Conservation (phyloP, 2,113 vertebrate species). For the Sceloporus tristichus region DNA sequence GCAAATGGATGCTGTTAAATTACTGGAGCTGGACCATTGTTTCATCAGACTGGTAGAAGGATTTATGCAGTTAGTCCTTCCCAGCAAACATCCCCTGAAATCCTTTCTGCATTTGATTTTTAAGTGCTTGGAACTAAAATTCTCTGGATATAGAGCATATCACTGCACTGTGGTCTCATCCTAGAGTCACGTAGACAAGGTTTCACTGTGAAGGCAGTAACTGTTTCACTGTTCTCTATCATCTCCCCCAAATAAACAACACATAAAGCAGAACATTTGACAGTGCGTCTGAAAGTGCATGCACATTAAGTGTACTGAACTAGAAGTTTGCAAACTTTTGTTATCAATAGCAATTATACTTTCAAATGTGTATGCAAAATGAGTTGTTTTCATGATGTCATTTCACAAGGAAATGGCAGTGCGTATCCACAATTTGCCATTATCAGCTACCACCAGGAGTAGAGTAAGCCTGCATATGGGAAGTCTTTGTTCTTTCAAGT, state of each 20-base stretch:
- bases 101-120: neutral
- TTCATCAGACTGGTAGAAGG: neutral
- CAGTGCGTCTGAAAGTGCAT: neutral
- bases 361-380: neutral
- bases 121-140: neutral
- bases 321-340: neutral
- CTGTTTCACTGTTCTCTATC: neutral
- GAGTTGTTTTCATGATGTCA: neutral
- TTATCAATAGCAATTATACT: neutral
- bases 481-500: neutral
- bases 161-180: neutral
- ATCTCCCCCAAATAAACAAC: neutral
- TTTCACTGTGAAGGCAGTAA: neutral
- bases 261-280: neutral
- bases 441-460: slow-evolving; percentile 15
- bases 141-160: too few relatives aligned
- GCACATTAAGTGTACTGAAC: neutral
- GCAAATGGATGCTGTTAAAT: neutral
- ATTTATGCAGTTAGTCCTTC: too few relatives aligned
- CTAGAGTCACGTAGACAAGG: too few relatives aligned
- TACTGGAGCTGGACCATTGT: neutral
- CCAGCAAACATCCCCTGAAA: neutral
- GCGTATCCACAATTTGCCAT: neutral
- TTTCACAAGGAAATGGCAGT: neutral
- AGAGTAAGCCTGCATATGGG: neutral